phyloP scores from a whole-genome alignment of 2,113 vertebrate species.

The Falco punctatus region DNA sequence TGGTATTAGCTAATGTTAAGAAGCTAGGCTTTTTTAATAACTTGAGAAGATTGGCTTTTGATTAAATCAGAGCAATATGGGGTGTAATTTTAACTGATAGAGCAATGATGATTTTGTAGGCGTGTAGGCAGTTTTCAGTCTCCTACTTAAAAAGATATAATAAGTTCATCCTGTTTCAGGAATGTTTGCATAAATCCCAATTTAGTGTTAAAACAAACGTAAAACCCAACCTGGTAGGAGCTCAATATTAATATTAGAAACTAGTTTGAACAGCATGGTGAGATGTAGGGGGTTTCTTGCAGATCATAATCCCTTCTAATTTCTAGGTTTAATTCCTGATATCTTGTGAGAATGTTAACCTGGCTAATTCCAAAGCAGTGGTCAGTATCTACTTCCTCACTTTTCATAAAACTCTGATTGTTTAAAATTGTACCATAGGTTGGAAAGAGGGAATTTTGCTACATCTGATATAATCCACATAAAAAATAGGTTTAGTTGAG shows the following conservation, averaged over 20 bases:
- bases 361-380: neutral
- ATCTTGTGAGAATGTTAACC: neutral
- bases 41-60: neutral
- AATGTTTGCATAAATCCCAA: neutral
- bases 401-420: neutral
- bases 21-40: neutral
- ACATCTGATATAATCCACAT: neutral
- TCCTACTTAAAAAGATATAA: neutral
- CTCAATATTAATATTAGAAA: neutral
- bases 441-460: neutral
- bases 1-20: neutral
- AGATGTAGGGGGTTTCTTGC: neutral
- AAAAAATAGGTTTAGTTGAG: neutral
- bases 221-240: neutral
- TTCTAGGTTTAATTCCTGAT: neutral
- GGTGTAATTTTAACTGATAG: slow-evolving; percentile 7
- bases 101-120: neutral
- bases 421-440: neutral
- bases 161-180: neutral
- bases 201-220: neutral
- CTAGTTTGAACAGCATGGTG: neutral
- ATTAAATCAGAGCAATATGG: neutral
- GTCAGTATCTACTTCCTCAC: neutral
- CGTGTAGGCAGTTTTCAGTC: neutral
- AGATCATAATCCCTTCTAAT: neutral